Evolutionary conservation across 2,797 vertebrate genomes (phyloP).

Genomic region (Rhadinocentrus ornatus): DNA sequence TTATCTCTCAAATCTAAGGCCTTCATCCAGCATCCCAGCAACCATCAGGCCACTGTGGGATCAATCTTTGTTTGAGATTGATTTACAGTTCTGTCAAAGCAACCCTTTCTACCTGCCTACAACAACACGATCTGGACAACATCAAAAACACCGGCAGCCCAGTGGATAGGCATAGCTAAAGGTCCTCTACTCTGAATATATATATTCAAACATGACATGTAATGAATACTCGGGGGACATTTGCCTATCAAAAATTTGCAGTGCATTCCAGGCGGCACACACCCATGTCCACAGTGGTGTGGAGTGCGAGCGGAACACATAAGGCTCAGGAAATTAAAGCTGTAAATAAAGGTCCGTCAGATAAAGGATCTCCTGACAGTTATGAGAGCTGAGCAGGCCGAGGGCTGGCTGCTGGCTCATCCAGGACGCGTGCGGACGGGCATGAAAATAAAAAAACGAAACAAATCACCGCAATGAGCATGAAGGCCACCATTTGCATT

Average conservation of each 20-base stretch:
- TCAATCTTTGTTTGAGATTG: constrained; percentile 87
- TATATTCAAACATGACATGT: constrained; percentile 58
- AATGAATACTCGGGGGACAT: constrained; percentile 67
- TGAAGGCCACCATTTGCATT: constrained; percentile 81
- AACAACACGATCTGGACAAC: constrained; percentile 65
- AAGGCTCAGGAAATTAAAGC: constrained; percentile 87
- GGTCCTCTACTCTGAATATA: constrained; percentile 30
- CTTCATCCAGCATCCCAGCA: constrained; percentile 71
- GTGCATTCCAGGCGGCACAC: constrained; percentile 76
- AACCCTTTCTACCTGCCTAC: constrained; percentile 77
- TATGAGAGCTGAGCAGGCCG: constrained; percentile 79
- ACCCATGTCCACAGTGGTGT: constrained; percentile 61
- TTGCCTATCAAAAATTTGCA: constrained; percentile 74
- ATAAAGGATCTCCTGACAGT: constrained; percentile 84
- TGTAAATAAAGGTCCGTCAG: constrained; percentile 84
- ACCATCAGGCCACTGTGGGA: constrained; percentile 78
- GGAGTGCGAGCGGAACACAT: constrained; percentile 71
- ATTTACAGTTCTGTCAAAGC: constrained; percentile 87
- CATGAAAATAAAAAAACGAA: constrained; percentile 77
- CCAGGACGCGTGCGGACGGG: constrained; percentile 77
- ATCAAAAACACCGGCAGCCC: constrained; percentile 55
- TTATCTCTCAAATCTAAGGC: constrained; percentile 82
- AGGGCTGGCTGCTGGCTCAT: constrained; percentile 73
- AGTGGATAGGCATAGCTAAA: constrained; percentile 51
- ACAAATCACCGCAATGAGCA: constrained; percentile 81